Conservation (phyloP, 2,797 vertebrate species). For the Aplochiton taeniatus region DNA sequence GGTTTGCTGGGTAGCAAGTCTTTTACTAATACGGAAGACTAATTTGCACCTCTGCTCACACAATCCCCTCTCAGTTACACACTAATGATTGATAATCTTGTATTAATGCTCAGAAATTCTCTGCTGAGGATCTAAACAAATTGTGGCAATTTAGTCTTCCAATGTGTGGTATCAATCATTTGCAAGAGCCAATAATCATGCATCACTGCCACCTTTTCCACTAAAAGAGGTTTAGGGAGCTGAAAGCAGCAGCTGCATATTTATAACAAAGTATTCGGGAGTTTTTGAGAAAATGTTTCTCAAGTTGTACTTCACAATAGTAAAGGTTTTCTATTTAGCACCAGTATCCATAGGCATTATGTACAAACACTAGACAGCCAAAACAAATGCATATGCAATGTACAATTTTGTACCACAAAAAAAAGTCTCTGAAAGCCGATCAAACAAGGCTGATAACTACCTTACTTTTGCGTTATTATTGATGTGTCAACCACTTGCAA, state of each 20-base stretch:
- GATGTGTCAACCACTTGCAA: too few relatives aligned
- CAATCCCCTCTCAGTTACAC: constrained; percentile 47
- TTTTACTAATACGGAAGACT: constrained; percentile 54
- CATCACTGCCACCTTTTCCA: constrained; percentile 66
- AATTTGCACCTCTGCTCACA: constrained; percentile 62
- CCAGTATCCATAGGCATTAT: too few relatives aligned
- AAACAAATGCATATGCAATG: too few relatives aligned
- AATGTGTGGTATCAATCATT: constrained; percentile 73
- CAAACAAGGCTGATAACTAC: too few relatives aligned
- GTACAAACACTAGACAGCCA: too few relatives aligned
- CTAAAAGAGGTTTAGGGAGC: constrained; percentile 45
- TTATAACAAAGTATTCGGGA: constrained; percentile 41
- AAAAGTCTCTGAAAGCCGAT: too few relatives aligned
- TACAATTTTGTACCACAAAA: too few relatives aligned
- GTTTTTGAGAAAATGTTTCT: not conserved
- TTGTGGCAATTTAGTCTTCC: constrained; percentile 77
- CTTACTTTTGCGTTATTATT: too few relatives aligned
- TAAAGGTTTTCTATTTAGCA: constrained; percentile 10
- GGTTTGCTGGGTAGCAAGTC: constrained; percentile 55
- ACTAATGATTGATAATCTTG: constrained; percentile 83
- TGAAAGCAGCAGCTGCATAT: constrained; percentile 48
- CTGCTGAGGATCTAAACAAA: constrained; percentile 78
- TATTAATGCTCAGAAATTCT: constrained; percentile 80
- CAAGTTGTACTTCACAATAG: not conserved
- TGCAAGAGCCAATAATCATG: constrained; percentile 48